Evolutionary conservation across 2,888 invertebrate genomes (phyloP).

Genomic region (Caprella mutica): DNA sequence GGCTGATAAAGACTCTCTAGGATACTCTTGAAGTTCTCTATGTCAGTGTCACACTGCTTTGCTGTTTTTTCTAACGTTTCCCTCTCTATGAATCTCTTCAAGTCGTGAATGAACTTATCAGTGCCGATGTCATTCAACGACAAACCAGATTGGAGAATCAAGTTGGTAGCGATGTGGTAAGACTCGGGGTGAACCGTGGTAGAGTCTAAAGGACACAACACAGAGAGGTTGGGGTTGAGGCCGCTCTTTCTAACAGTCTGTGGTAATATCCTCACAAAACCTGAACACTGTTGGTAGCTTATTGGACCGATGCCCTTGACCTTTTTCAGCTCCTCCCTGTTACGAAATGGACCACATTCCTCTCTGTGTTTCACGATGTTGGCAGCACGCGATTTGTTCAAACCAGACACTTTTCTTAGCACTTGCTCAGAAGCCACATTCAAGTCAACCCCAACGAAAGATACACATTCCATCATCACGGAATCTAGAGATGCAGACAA

Average conservation of each 20-base stretch:
- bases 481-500: slow-evolving; percentile 58
- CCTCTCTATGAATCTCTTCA: neutral
- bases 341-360: slow-evolving; percentile 57
- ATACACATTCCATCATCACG: slow-evolving; percentile 79
- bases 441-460: slow-evolving; percentile 83
- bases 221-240: neutral
- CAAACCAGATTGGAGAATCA: slow-evolving; percentile 10
- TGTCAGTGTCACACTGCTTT: slow-evolving; percentile 49
- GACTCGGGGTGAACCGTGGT: slow-evolving; percentile 92
- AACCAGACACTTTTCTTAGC: slow-evolving; percentile 68
- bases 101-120: slow-evolving; percentile 12
- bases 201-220: slow-evolving; percentile 48
- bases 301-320: slow-evolving; percentile 72
- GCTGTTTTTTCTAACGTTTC: slow-evolving; percentile 42
- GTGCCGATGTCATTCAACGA: slow-evolving; percentile 20
- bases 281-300: slow-evolving; percentile 79
- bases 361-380: slow-evolving; percentile 64
- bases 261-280: slow-evolving; percentile 60
- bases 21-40: slow-evolving; percentile 55
- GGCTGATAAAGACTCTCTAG: slow-evolving; percentile 61
- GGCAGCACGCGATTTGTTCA: slow-evolving; percentile 57
- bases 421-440: slow-evolving; percentile 75
- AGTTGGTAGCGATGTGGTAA: slow-evolving; percentile 51
- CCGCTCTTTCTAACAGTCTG: slow-evolving; percentile 19
- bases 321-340: slow-evolving; percentile 59